Evolutionary conservation across 1,140 invertebrate species (phyloP), one percentile per base, ranked within the genome.

Genomic region (Zaprionus nigranus): DNA sequence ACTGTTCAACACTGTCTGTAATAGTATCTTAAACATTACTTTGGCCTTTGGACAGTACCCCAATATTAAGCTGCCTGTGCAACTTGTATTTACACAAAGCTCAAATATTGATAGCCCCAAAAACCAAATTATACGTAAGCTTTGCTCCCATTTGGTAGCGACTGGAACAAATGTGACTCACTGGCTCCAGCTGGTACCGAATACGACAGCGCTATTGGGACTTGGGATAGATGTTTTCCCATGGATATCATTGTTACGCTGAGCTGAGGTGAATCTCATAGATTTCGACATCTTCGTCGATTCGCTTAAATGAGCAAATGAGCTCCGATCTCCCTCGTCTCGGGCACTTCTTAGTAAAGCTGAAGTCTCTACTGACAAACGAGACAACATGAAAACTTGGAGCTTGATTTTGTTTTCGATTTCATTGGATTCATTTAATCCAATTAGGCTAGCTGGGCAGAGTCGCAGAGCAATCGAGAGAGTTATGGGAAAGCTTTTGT

Each of bases 401-500:
- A 74, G 61, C 80, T 88, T 78, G 85, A 79, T 79, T 82, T 85
- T 81, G 82, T 76, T 86, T 85, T 85, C 85, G 81, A 73, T 90
- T 90, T 83, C 78, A 81, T 76, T 76, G 79, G 73, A 79, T 73
- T 77, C 78, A 57, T 64, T 87, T 90, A 90, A 90, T 90, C 85
- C 85, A 90, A 90, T 90, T 90, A 90, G 85, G 85, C 60, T 85
- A 90, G 83, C 57, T 51, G 43, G 20, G 46, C 65, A 46, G 40
- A 46, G 66, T 36, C 40, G 79, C 49, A 68, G 53, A 24, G 57
- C 43, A 64, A 65, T 64, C 46, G 70, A 66, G 70, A 66, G 82
- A 88, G 82, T 87, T 87, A 87, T 88, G 84, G 84, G 71, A 84
- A 88, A 67, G 81, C 85, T 71, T 82, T 85, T 78, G 67, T 73